Evolutionary conservation across 2,113 vertebrate species (phyloP).

Genomic region (Pygoscelis antarcticus): DNA sequence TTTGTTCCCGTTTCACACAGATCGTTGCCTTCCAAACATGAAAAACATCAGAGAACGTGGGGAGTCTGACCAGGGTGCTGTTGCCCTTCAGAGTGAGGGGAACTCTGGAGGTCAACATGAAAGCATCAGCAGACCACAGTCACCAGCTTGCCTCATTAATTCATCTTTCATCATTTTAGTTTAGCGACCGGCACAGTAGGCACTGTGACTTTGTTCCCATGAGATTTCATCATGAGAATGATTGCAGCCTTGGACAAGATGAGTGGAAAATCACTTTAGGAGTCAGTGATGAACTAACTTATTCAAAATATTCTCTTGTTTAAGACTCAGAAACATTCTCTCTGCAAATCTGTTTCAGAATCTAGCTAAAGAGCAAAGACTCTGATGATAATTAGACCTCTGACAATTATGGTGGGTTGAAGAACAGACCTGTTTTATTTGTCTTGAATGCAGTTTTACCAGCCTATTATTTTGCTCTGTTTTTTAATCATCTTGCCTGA

Average conservation of each 20-base stretch:
- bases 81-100: neutral
- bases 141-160: neutral
- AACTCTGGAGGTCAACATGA: neutral
- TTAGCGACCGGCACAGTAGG: neutral
- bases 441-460: neutral
- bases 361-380: neutral
- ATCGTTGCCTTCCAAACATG: neutral
- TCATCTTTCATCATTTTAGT: neutral
- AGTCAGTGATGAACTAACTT: neutral
- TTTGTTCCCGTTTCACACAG: neutral
- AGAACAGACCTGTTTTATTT: neutral
- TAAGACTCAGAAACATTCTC: neutral
- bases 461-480: neutral
- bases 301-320: neutral
- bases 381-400: neutral
- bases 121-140: neutral
- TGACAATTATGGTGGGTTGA: neutral
- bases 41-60: neutral
- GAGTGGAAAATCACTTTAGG: neutral
- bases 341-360: slow-evolving; percentile 5
- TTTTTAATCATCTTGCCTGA: slow-evolving; percentile 6
- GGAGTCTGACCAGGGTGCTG: neutral
- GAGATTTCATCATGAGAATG: neutral
- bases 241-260: neutral
- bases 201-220: neutral